Evolutionary conservation across 1,140 invertebrate genomes (phyloP).

Genomic region (Telenomus remus): DNA sequence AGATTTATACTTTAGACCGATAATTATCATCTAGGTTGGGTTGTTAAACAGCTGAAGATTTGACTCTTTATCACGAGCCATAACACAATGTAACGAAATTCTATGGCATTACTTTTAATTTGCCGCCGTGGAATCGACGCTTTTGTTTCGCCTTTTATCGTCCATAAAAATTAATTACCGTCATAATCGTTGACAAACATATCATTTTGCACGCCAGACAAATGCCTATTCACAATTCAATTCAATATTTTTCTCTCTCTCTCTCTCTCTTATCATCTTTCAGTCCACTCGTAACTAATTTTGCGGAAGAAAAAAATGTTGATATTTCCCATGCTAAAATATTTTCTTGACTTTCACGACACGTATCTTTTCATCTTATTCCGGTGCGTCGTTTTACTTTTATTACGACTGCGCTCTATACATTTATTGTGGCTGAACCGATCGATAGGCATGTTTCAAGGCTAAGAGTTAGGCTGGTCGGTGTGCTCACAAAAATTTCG

Average conservation of each 20-base stretch:
- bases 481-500: constrained; percentile 23
- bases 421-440: constrained; percentile 39
- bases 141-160: constrained; percentile 12
- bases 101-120: constrained; percentile 33
- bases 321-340: not conserved
- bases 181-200: constrained; percentile 22
- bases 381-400: constrained; percentile 32
- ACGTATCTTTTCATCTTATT: constrained; percentile 46
- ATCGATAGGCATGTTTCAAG: constrained; percentile 52
- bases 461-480: constrained; percentile 29
- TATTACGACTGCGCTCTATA: constrained; percentile 38
- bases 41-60: constrained; percentile 41
- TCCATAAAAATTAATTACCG: constrained; percentile 29
- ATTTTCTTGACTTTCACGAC: constrained; percentile 13
- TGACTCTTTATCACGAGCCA: constrained; percentile 28
- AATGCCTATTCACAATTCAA: not conserved
- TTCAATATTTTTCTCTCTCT: too few relatives aligned
- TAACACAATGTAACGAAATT: constrained; percentile 28
- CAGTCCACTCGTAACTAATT: too few relatives aligned
- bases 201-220: constrained; percentile 9
- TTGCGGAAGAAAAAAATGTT: too few relatives aligned
- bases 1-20: constrained; percentile 47
- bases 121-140: constrained; percentile 3
- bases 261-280: too few relatives aligned
- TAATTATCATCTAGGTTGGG: constrained; percentile 45